Evolutionary conservation across 2,888 invertebrate genomes (phyloP).

Genomic region (Lepidochrysops patricia): DNA sequence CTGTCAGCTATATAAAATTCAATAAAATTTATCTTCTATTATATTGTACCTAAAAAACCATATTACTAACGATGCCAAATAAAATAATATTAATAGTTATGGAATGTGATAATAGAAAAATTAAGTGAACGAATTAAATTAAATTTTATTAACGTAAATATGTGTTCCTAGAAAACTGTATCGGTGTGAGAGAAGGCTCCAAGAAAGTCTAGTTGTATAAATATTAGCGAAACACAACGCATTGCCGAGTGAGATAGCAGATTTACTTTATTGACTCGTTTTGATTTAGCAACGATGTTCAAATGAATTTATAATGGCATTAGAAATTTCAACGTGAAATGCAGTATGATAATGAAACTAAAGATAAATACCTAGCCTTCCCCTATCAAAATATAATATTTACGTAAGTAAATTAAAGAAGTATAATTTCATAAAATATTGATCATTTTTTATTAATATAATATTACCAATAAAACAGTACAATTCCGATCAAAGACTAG

Average conservation of each 20-base stretch:
- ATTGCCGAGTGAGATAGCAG: conserved; percentile 41
- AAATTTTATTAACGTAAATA: too few relatives aligned
- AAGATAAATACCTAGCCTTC: too few relatives aligned
- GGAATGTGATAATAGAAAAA: too few relatives aligned
- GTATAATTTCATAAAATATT: neutral
- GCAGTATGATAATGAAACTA: neutral
- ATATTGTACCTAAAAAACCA: too few relatives aligned
- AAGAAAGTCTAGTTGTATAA: conserved; percentile 40
- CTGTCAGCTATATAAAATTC: too few relatives aligned
- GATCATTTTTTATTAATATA: neutral
- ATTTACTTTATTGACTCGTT: conserved; percentile 40
- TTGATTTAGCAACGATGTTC: conserved; percentile 35
- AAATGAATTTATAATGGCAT: conserved; percentile 21
- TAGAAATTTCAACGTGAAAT: conserved; percentile 8
- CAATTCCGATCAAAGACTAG: neutral
- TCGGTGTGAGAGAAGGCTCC: conserved; percentile 33
- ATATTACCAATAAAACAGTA: neutral
- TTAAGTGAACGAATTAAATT: too few relatives aligned
- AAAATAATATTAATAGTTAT: too few relatives aligned
- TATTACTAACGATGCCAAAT: too few relatives aligned
- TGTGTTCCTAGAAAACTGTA: conserved; percentile 12
- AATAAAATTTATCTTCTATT: too few relatives aligned
- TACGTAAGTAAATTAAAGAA: too few relatives aligned
- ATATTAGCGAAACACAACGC: conserved; percentile 51
- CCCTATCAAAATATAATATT: too few relatives aligned